Conservation (phyloP, 2,797 vertebrate genomes). For the Gastrophryne carolinensis region DNA sequence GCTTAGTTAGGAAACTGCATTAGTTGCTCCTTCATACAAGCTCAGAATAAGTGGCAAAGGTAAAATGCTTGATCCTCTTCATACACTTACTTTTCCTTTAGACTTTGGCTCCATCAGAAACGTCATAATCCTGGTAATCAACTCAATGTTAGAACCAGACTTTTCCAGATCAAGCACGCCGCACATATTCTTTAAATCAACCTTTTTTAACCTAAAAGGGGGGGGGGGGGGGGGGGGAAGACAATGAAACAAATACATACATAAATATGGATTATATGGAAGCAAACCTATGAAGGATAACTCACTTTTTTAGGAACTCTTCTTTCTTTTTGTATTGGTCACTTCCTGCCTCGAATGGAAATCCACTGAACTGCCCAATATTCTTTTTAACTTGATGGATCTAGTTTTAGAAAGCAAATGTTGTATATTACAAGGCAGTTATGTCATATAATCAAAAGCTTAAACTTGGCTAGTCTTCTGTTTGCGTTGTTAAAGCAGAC, state of each 20-base stretch:
- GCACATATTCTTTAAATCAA: slow-evolving; percentile 82
- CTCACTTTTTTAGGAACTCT: slow-evolving; percentile 86
- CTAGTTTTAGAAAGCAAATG: no score
- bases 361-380: slow-evolving; percentile 90
- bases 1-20: no score
- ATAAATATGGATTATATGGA: no score
- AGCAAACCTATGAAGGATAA: no score
- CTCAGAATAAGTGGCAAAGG: no score
- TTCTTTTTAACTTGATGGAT: slow-evolving; percentile 83
- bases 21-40: no score
- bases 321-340: slow-evolving; percentile 85
- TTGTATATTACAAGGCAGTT: no score
- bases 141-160: slow-evolving; percentile 83
- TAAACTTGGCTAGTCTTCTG: no score
- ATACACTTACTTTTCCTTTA: slow-evolving; percentile 88
- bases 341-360: slow-evolving; percentile 85
- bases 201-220: slow-evolving; percentile 67
- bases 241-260: neutral
- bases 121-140: slow-evolving; percentile 85
- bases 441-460: no score
- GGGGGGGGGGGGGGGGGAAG: neutral
- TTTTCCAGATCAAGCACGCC: slow-evolving; percentile 90
- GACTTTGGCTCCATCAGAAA: slow-evolving; percentile 87
- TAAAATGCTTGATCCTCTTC: no score
- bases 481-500: no score